phyloP scores from a whole-genome alignment of 2,113 vertebrate species.

The Grallaria varia region DNA sequence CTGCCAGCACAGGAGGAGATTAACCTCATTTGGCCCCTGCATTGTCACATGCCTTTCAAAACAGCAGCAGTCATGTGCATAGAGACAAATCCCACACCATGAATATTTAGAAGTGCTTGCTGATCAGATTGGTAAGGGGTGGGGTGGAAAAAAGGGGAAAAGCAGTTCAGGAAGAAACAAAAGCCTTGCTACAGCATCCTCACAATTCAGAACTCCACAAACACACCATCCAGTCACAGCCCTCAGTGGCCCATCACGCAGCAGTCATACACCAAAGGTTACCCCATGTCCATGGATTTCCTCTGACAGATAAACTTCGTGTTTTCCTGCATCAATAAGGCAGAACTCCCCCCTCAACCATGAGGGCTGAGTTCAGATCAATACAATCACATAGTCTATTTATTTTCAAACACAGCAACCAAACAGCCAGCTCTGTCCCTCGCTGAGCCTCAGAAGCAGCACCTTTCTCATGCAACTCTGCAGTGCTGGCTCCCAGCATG shows the following conservation, averaged over 20 bases:
- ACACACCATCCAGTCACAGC: neutral
- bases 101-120: neutral
- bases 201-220: neutral
- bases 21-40: neutral
- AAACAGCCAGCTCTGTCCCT: neutral
- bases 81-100: neutral
- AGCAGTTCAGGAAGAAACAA: neutral
- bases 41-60: slow-evolving; percentile 4
- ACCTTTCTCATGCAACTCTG: neutral
- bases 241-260: rapidly evolving
- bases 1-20: neutral
- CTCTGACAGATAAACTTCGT: neutral
- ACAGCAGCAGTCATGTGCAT: neutral
- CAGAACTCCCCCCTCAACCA: neutral
- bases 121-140: neutral
- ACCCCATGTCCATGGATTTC: neutral
- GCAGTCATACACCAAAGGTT: neutral
- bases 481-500: rapidly evolving
- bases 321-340: neutral
- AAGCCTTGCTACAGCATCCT: neutral
- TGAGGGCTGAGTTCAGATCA: neutral
- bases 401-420: neutral
- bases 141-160: neutral
- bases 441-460: neutral
- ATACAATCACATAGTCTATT: neutral